Evolutionary conservation across 2,113 vertebrate species (phyloP).

Genomic region (Oreamnos americanus): DNA sequence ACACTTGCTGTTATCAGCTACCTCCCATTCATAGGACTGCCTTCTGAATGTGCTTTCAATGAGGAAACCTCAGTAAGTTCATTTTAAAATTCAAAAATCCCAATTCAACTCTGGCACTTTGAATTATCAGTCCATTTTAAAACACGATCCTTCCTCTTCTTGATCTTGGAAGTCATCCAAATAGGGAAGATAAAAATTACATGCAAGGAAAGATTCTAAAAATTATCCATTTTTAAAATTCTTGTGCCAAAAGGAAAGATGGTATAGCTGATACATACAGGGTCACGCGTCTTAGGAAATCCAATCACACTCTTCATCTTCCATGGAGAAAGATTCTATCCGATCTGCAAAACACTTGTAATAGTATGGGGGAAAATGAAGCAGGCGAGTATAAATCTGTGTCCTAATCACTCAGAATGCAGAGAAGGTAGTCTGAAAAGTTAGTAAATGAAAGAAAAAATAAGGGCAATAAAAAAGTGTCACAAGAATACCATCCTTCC

Average conservation of each 20-base stretch:
- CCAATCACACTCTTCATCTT: neutral
- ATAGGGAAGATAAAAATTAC: neutral
- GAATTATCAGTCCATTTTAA: constrained; percentile 36
- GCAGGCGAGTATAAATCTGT: neutral
- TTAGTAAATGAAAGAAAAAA: neutral
- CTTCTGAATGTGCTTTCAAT: neutral
- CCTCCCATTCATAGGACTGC: constrained; percentile 11
- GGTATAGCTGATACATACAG: neutral
- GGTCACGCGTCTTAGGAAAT: neutral
- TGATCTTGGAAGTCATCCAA: neutral
- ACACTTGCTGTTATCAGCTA: neutral
- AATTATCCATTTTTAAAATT: neutral
- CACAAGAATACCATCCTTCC: constrained; percentile 1
- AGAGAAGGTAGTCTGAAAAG: neutral
- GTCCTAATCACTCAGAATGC: neutral
- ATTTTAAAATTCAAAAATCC: constrained; percentile 35
- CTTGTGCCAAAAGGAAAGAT: constrained; percentile 45
- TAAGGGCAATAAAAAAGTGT: neutral
- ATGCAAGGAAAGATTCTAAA: neutral
- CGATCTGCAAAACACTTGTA: neutral
- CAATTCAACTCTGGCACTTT: neutral
- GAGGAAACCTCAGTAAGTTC: constrained; percentile 6
- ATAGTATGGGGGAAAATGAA: neutral
- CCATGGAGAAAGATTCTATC: neutral
- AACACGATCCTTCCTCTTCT: neutral